phyloP scores from a whole-genome alignment of 2,797 vertebrate species.

The Amazona ochrocephala region DNA sequence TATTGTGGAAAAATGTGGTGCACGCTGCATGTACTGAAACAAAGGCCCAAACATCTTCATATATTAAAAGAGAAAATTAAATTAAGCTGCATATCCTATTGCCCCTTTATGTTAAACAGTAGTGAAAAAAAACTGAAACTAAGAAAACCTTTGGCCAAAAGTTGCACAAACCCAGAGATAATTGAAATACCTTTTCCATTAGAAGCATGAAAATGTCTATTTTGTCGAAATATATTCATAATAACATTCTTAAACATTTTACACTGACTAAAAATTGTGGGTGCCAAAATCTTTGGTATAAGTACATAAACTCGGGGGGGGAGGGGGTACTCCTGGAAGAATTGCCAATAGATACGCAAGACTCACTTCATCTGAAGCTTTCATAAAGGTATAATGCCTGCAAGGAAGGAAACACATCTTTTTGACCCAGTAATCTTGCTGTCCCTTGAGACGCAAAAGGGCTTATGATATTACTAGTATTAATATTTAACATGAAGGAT shows the following conservation, averaged over 20 bases:
- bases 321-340: neutral
- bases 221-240: neutral
- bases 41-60: neutral
- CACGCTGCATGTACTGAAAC: neutral
- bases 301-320: neutral
- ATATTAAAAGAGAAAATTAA: neutral
- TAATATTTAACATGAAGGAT: constrained; percentile 50
- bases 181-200: neutral
- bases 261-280: neutral
- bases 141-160: neutral
- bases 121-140: neutral
- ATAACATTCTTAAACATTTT: neutral
- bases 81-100: neutral
- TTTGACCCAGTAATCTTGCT: constrained; percentile 29
- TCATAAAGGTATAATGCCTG: neutral
- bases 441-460: neutral
- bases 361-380: neutral
- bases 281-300: neutral
- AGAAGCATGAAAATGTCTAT: neutral
- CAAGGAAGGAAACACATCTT: neutral
- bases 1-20: neutral
- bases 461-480: constrained; percentile 31
- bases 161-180: neutral
- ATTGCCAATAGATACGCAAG: constrained; percentile 33
- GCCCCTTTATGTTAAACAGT: neutral